These are phyloP conservation scores for Trichosurus vulpecula DNA, from an alignment of 2,797 vertebrate species.

Conservation along the genomic window DNA sequence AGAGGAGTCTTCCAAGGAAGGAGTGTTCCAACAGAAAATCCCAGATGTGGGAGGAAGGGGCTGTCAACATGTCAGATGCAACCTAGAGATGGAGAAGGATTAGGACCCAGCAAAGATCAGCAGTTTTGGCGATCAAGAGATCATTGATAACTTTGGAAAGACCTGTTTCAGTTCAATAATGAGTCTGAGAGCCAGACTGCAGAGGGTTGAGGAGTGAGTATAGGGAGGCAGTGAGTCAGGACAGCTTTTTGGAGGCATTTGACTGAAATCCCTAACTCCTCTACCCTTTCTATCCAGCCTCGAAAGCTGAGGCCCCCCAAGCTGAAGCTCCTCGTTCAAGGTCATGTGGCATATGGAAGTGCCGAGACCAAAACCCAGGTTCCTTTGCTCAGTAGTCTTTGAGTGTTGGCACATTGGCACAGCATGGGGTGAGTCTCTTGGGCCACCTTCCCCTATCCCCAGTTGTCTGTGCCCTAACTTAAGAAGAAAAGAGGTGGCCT, in stretches of 20 bases:
- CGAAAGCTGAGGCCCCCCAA: background rate
- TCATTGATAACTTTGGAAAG: background rate
- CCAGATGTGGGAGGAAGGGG: background rate
- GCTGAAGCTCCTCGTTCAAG: background rate
- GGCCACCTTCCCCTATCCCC: background rate
- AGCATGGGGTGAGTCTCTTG: background rate
- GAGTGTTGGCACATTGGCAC: background rate
- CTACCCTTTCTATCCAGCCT: background rate
- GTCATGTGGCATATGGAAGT: background rate
- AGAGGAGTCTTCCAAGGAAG: background rate
- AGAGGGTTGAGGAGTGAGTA: background rate
- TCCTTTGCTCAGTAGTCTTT: background rate
- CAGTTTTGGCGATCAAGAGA: too few relatives aligned
- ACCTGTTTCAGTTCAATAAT: background rate
- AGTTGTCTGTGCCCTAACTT: background rate
- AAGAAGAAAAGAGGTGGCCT: background rate
- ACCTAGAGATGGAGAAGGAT: background rate
- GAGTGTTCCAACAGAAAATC: background rate
- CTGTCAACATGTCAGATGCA: background rate
- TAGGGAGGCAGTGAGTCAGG: background rate
- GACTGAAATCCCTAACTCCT: background rate
- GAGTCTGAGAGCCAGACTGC: background rate
- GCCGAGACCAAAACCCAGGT: background rate
- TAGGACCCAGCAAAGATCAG: background rate
- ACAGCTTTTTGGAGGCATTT: background rate